Percentiles rank a stretch among this genome's conserved stretches.
Evolutionary conservation across 2,797 vertebrate species (phyloP).

Genomic region (Alexandromys oeconomus): DNA sequence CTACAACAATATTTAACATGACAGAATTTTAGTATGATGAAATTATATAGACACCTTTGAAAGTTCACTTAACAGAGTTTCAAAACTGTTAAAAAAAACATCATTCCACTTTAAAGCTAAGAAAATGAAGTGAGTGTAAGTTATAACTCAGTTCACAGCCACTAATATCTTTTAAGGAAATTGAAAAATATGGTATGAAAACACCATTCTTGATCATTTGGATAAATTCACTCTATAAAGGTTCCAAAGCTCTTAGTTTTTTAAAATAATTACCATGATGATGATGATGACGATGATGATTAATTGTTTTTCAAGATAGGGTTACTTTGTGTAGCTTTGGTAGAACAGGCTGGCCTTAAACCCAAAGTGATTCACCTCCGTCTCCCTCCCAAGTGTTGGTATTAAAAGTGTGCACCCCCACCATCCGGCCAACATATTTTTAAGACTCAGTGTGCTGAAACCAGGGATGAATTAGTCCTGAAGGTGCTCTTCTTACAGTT

Average conservation of each 20-base stretch:
- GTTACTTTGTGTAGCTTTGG: background rate
- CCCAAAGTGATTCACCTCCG: background rate
- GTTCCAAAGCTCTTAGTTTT: background rate
- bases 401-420: background rate
- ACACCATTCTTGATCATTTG: background rate
- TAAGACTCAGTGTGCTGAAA: background rate
- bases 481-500: background rate
- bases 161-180: conserved; percentile 36
- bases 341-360: background rate
- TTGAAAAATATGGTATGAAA: background rate
- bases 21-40: conserved; percentile 50
- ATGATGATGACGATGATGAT: background rate
- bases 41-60: conserved; percentile 42
- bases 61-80: conserved; percentile 42
- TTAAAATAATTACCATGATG: background rate
- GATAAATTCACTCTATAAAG: background rate
- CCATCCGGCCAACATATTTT: background rate
- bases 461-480: background rate
- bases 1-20: conserved; percentile 52
- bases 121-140: background rate
- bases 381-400: background rate
- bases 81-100: conserved; percentile 11
- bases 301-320: background rate
- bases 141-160: background rate
- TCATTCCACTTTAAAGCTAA: conserved; percentile 35